Evolutionary conservation across 2,888 invertebrate genomes (phyloP), one percentile per base, ranked within the genome.

Genomic region (Xylocampa areola): DNA sequence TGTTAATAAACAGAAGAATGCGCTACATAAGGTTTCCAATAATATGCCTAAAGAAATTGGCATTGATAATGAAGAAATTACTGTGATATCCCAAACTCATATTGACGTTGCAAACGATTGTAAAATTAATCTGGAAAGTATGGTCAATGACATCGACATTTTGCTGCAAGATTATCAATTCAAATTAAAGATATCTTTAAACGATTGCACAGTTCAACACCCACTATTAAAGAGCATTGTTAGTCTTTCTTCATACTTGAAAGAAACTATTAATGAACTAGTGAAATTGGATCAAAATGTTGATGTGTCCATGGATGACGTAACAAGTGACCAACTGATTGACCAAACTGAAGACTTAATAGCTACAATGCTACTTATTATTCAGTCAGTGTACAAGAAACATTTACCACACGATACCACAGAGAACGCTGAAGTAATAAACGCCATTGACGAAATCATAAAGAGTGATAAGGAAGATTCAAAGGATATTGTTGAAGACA

Each of bases 401-500:
- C 92, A 94, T 83, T 77, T 91, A 27, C 85, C 87, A 1, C 43
- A 68, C 19, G 77, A 86, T 4, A 80, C 65, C 30, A 72, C 67
- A 21, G 85, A 86, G 33, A 86, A 79, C 40, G 66, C 78, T 6
- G 90, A 93, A 51, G 83, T 92, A 4, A 69, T 90, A 4, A 81
- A 84, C 36, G 89, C 90, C 17, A 89, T 90, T 25, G 88, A 90
- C 48, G 89, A 89, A 73, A 84, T 90, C 5, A 88, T 90, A 58
- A 86, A 90, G 8, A 86, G 83, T 30, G 82, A 82, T 13, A 83
- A 88, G 23, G 89, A 92, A 36, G 89, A 90, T 58, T 87, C 94
- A 1, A 94, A 94, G 32, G 94, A 95, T 40, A 88, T 94, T 32
- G 77, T 95, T 8, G 91, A 94, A 81, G 95, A 96, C 14, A 95